These are phyloP conservation scores for Watsonalla binaria DNA, from an alignment of 2,888 invertebrate species.

Conservation along the genomic window DNA sequence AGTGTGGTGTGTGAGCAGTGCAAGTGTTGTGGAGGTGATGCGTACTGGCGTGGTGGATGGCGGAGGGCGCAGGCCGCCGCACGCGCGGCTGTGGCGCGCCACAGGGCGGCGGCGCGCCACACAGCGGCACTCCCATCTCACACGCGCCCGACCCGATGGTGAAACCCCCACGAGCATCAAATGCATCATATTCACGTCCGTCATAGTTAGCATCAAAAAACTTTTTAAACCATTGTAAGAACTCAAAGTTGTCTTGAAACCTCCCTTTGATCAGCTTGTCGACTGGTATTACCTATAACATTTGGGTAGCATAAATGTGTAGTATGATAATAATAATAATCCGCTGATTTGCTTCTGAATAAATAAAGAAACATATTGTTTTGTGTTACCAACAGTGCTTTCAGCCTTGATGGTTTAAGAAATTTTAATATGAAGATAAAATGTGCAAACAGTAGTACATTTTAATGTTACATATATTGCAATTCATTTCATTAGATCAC, in stretches of 20 bases:
- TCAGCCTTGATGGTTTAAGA: too few relatives aligned
- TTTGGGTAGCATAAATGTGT: background rate
- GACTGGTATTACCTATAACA: conserved; percentile 96
- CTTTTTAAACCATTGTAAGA: conserved; percentile 99
- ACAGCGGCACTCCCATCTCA: conserved; percentile 70
- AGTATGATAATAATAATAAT: background rate
- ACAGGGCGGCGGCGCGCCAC: conserved; percentile 49
- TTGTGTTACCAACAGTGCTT: too few relatives aligned
- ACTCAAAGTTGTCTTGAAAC: conserved; percentile 99
- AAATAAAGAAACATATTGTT: too few relatives aligned
- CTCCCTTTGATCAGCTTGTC: conserved; percentile 99
- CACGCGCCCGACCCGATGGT: conserved; percentile 85
- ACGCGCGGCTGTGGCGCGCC: conserved; percentile 39
- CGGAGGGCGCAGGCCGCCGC: conserved; percentile 40
- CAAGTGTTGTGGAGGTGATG: conserved; percentile 37
- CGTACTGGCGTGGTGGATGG: conserved; percentile 62
- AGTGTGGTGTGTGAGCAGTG: conserved; percentile 33
- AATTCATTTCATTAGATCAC: too few relatives aligned
- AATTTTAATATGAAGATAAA: too few relatives aligned
- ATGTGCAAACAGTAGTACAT: too few relatives aligned
- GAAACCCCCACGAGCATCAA: conserved; percentile 91
- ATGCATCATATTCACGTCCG: conserved; percentile 96
- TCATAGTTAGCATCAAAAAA: conserved; percentile 99
- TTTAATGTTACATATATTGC: too few relatives aligned
- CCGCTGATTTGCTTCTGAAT: background rate